Conservation (phyloP, 2,797 vertebrate species). For the Petrocephalus schoutedeni region DNA sequence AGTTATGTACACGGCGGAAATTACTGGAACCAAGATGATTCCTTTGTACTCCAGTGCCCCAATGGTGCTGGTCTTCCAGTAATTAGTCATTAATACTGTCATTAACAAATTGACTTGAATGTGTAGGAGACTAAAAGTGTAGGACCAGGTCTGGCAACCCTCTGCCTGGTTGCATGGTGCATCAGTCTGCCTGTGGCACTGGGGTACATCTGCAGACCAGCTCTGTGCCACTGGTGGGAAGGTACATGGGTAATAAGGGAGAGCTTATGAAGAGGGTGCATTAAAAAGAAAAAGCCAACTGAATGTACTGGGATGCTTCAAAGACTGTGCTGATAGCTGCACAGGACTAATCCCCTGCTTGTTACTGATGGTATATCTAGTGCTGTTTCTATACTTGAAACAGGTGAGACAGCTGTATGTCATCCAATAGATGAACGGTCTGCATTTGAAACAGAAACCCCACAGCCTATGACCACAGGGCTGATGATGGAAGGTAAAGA, state of each 20-base stretch:
- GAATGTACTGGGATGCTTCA: background rate
- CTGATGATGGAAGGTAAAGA: background rate
- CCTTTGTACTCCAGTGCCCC: background rate
- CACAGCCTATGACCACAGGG: background rate
- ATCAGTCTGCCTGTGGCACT: background rate
- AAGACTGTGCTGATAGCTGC: background rate
- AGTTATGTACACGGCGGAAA: background rate
- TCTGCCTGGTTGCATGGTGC: background rate
- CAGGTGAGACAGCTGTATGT: background rate
- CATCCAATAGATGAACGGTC: background rate
- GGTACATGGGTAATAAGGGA: background rate
- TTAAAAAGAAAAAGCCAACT: background rate
- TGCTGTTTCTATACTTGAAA: background rate
- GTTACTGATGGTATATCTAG: background rate
- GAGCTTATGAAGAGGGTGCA: background rate
- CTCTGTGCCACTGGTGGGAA: background rate
- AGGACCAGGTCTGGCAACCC: background rate
- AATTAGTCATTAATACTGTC: constrained; percentile 7
- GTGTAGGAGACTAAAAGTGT: background rate
- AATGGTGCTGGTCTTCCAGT: background rate
- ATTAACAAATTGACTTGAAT: background rate
- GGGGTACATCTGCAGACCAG: background rate
- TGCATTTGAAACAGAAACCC: background rate
- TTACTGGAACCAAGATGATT: background rate
- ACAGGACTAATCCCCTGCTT: background rate